Evolutionary conservation across 2,888 invertebrate genomes (phyloP).

Genomic region (Bhutanitis thaidina): DNA sequence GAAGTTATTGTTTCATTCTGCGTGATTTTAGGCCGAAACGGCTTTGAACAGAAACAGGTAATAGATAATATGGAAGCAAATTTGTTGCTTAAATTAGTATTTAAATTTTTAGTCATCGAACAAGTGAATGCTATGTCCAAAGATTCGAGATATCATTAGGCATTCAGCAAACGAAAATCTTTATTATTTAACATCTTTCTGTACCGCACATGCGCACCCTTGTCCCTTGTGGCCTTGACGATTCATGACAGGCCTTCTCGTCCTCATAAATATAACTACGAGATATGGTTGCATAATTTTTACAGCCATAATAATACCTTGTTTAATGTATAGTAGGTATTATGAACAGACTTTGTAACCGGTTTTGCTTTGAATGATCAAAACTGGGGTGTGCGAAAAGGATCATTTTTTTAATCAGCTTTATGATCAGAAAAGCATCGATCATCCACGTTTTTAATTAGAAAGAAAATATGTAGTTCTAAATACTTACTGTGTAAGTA

Average conservation of each 20-base stretch:
- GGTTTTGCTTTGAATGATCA: not conserved
- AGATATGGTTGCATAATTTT: no score
- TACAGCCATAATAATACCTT: no score
- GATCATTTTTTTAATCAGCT: not conserved
- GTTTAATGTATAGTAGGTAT: no score
- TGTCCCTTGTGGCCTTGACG: conserved; percentile 59
- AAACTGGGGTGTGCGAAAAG: conserved; percentile 1
- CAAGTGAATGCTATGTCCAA: not conserved
- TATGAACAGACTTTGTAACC: no score
- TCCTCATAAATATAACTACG: not conserved
- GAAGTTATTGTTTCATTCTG: conserved; percentile 5
- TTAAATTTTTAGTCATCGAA: not conserved
- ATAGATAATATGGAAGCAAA: not conserved
- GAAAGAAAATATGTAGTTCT: no score
- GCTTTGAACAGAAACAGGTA: not conserved
- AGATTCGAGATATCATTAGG: conserved; percentile 17
- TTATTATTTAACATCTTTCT: conserved; percentile 52
- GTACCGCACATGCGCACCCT: conserved; percentile 65
- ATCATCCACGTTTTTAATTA: no score
- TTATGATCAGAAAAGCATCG: no score
- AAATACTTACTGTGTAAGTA: not conserved
- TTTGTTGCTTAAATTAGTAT: not conserved
- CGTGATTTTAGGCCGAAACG: no score
- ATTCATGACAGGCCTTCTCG: conserved; percentile 43
- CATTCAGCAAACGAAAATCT: conserved; percentile 40